phyloP scores from a whole-genome alignment of 2,113 vertebrate genomes.

The Mirza zaza region DNA sequence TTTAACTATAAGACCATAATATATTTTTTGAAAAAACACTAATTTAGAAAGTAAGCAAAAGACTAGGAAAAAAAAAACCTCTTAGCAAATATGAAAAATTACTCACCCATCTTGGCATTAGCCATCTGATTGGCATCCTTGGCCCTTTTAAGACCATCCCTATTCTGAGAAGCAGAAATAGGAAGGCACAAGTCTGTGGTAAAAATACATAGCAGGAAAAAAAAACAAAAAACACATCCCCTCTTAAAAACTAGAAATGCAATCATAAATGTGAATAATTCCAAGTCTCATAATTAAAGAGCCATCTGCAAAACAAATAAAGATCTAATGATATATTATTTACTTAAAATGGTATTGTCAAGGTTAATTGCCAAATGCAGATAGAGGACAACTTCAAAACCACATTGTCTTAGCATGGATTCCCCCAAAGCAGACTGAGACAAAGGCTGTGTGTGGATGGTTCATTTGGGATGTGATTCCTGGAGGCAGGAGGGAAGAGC shows the following conservation, averaged over 20 bases:
- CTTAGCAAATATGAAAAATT: neutral
- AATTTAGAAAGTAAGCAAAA: slow-evolving; percentile 31
- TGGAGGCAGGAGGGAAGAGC: neutral
- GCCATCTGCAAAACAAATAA: neutral
- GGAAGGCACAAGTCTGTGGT: neutral
- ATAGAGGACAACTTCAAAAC: neutral
- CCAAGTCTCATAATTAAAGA: neutral
- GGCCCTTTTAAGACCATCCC: neutral
- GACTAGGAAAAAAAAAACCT: neutral
- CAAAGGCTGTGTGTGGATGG: neutral
- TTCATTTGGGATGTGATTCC: neutral
- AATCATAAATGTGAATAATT: neutral
- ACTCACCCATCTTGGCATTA: neutral
- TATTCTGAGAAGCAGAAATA: neutral
- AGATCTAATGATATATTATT: neutral
- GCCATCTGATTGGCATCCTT: neutral
- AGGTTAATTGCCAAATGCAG: neutral
- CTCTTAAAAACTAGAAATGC: neutral
- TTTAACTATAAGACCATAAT: neutral
- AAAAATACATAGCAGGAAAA: neutral
- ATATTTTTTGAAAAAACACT: neutral
- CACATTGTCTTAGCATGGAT: neutral
- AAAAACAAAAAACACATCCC: neutral
- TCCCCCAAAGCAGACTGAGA: neutral
- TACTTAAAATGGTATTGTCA: neutral